Evolutionary conservation across 1,140 invertebrate species (phyloP).

Genomic region (Aradophagus sp.): DNA sequence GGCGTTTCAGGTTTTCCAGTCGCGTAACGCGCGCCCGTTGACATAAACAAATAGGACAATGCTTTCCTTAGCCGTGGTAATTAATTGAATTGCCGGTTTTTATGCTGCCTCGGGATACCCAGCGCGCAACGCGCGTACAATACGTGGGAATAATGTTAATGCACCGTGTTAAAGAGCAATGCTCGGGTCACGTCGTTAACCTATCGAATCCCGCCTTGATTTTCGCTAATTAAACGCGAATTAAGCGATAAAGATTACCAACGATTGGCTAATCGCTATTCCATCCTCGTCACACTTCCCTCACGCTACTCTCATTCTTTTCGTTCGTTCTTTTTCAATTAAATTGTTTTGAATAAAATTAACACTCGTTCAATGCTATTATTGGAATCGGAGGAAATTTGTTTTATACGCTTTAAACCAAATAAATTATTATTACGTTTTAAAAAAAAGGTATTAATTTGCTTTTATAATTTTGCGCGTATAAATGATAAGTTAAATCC

Average conservation of each 20-base stretch:
- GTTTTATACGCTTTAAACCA: too few relatives aligned
- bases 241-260: not conserved
- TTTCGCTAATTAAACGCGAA: constrained; percentile 18
- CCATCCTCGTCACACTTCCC: too few relatives aligned
- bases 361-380: too few relatives aligned
- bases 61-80: constrained; percentile 30
- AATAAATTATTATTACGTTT: too few relatives aligned
- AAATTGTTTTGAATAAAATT: too few relatives aligned
- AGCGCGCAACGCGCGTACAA: constrained; percentile 11
- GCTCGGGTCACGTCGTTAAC: constrained; percentile 26
- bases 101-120: constrained; percentile 13
- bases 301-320: too few relatives aligned
- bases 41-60: constrained; percentile 40
- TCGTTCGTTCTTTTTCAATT: too few relatives aligned
- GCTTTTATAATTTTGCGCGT: too few relatives aligned
- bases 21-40: constrained; percentile 29
- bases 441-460: too few relatives aligned
- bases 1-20: constrained; percentile 38
- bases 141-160: constrained; percentile 50
- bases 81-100: constrained; percentile 41
- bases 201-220: constrained; percentile 22
- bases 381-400: too few relatives aligned
- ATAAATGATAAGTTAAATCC: too few relatives aligned
- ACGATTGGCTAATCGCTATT: too few relatives aligned
- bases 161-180: constrained; percentile 22